phyloP scores from a whole-genome alignment of 2,888 invertebrate genomes.

The Adelognathus sp. region DNA sequence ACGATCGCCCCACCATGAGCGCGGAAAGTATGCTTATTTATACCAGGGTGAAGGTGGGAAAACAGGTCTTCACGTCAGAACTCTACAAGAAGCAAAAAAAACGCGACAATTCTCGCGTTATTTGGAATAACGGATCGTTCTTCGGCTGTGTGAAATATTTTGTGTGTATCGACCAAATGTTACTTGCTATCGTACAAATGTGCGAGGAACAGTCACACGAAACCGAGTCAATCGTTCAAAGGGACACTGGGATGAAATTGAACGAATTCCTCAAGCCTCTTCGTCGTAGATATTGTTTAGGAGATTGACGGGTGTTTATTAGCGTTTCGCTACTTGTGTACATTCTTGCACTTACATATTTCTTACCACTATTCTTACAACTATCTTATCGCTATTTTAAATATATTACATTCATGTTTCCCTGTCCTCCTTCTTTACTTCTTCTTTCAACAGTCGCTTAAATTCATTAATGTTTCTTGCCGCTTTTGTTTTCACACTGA shows the following conservation, averaged over 20 bases:
- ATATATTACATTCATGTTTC: not conserved
- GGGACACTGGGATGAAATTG: not conserved
- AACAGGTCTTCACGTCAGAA: not conserved
- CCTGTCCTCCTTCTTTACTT: not conserved
- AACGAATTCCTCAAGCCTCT: not conserved
- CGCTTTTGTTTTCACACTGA: slow-evolving; percentile 1
- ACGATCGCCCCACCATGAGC: not conserved
- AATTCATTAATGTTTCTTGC: slow-evolving; percentile 13
- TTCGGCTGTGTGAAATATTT: not conserved
- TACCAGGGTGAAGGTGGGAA: not conserved
- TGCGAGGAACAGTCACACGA: not conserved
- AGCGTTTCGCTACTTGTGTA: not conserved
- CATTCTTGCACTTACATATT: not conserved
- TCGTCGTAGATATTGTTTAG: not conserved
- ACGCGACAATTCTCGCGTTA: not conserved
- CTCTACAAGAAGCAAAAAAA: not conserved
- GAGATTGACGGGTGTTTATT: no score
- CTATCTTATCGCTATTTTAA: not conserved
- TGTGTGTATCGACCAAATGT: not conserved
- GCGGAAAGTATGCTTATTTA: not conserved
- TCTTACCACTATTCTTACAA: not conserved
- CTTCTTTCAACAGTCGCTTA: slow-evolving; percentile 14
- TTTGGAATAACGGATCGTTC: not conserved
- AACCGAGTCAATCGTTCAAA: not conserved
- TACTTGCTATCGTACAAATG: slow-evolving; percentile 14